Evolutionary conservation across 2,113 vertebrate species (phyloP).

Genomic region (Rattus norvegicus): DNA sequence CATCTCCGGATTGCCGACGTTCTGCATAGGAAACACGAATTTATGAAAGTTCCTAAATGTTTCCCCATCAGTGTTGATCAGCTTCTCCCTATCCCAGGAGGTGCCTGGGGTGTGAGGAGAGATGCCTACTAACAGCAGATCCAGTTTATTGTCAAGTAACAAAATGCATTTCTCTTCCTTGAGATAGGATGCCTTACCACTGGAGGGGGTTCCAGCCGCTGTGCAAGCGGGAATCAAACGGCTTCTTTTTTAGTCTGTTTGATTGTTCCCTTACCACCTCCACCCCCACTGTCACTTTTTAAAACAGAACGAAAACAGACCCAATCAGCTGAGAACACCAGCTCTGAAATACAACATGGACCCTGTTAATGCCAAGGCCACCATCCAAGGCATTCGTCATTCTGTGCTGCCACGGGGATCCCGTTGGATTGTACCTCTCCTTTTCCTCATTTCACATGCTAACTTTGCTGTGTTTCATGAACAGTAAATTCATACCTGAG

Average conservation of each 20-base stretch:
- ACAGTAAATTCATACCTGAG: background rate
- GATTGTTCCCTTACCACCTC: constrained; percentile 66
- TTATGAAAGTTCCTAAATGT: constrained; percentile 62
- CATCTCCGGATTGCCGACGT: constrained; percentile 54
- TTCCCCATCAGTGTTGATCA: constrained; percentile 67
- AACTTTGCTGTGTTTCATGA: constrained; percentile 15
- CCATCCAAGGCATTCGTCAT: background rate
- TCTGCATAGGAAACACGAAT: constrained; percentile 67
- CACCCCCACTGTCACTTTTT: constrained; percentile 63
- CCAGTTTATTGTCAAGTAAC: constrained; percentile 59
- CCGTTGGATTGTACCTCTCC: background rate
- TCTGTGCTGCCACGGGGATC: constrained; percentile 11
- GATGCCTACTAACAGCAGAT: constrained; percentile 65
- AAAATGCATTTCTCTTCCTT: constrained; percentile 63
- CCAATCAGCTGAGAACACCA: constrained; percentile 29
- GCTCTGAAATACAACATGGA: constrained; percentile 50
- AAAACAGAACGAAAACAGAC: constrained; percentile 66
- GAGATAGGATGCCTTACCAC: constrained; percentile 62
- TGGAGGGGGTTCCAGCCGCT: constrained; percentile 71
- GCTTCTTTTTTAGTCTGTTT: constrained; percentile 68
- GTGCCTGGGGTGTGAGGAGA: constrained; percentile 39
- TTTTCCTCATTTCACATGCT: background rate
- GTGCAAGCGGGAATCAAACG: constrained; percentile 45
- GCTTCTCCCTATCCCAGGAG: constrained; percentile 38
- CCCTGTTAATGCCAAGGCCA: background rate